phyloP scores from a whole-genome alignment of 2,888 invertebrate genomes.

The Agriotes lineatus region DNA sequence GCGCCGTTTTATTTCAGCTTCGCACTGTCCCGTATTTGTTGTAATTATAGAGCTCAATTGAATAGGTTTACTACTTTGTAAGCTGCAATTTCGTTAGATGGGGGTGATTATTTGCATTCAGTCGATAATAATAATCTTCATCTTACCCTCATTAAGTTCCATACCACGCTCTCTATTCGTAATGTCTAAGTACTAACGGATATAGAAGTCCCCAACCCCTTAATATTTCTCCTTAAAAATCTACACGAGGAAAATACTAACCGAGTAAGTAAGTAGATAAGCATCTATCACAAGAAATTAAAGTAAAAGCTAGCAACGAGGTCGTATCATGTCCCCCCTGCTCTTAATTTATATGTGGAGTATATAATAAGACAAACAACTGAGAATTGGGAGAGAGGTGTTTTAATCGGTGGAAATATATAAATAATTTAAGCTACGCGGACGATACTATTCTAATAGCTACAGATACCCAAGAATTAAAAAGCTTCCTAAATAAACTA shows the following conservation, averaged over 20 bases:
- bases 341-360: neutral
- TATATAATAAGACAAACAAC: neutral
- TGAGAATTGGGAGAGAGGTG: neutral
- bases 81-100: no score
- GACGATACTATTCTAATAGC: neutral
- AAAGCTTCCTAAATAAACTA: neutral
- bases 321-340: neutral
- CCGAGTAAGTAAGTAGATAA: neutral
- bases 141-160: no score
- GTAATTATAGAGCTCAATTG: no score
- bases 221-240: neutral
- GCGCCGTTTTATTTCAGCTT: no score
- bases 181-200: neutral
- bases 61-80: no score
- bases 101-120: no score
- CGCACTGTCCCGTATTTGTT: no score
- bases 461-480: neutral
- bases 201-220: neutral
- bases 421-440: neutral
- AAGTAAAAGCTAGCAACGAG: no score
- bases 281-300: no score
- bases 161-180: no score
- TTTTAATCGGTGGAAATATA: neutral
- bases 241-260: neutral
- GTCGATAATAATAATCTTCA: no score